A percentile compares a stretch with the other conserved stretches of the same genome.
Conservation (phyloP, 2,113 vertebrate species). For the Brienomyrus longianalis region DNA sequence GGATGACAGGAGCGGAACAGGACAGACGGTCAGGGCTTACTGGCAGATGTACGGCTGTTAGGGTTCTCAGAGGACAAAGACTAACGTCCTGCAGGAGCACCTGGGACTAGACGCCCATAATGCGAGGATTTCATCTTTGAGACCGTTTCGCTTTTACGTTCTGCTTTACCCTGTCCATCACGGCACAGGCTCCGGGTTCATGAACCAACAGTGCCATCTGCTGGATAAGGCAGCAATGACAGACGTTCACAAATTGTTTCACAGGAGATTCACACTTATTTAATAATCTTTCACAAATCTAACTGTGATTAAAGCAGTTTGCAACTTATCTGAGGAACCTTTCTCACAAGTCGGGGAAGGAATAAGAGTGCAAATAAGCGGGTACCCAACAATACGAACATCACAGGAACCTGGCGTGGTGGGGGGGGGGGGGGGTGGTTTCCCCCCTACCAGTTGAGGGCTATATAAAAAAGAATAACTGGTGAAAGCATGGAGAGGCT, state of each 20-base stretch:
- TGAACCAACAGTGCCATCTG: slow-evolving; percentile 24
- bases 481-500: neutral
- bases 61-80: neutral
- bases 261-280: neutral
- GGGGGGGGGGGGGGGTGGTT: neutral
- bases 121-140: neutral
- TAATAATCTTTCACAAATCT: neutral
- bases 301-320: neutral
- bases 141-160: neutral
- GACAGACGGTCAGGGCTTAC: neutral
- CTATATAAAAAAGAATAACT: neutral
- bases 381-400: neutral
- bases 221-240: neutral
- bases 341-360: neutral
- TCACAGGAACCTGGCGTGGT: neutral
- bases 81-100: neutral
- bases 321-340: neutral
- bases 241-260: neutral
- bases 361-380: neutral
- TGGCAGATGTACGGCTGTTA: neutral
- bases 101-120: slow-evolving; percentile 9
- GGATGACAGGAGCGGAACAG: neutral
- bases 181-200: neutral
- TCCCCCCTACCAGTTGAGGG: neutral
- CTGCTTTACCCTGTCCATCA: neutral